Evolutionary conservation across 2,888 invertebrate species (phyloP).

Genomic region (Sminthurides aquaticus): DNA sequence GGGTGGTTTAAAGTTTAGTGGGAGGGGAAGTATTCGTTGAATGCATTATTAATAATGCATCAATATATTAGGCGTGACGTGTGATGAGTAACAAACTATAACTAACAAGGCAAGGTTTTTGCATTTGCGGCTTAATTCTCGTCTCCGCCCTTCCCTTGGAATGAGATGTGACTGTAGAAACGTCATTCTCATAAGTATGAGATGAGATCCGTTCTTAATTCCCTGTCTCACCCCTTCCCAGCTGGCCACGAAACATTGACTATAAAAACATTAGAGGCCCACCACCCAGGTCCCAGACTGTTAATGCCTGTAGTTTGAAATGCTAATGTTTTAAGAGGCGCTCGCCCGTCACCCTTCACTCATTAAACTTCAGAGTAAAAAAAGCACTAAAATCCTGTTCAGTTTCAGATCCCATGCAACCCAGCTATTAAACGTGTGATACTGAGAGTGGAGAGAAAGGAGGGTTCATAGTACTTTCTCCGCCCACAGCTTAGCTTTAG

Average conservation of each 20-base stretch:
- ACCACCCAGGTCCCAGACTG: not conserved
- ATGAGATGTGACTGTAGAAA: too few species aligned
- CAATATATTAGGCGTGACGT: constrained; percentile 31
- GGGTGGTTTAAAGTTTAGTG: not conserved
- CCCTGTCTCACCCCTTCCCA: not conserved
- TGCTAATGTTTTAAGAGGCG: not conserved
- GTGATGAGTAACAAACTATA: constrained; percentile 28
- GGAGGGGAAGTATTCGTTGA: constrained; percentile 7
- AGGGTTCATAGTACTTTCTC: too few species aligned
- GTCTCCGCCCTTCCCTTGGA: constrained; percentile 13
- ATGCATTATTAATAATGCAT: constrained; percentile 30
- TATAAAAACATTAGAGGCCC: too few species aligned
- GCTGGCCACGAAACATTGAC: not conserved
- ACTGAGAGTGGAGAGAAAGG: too few species aligned
- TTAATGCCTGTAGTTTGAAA: not conserved
- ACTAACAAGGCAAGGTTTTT: constrained; percentile 27
- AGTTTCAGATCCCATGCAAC: too few species aligned
- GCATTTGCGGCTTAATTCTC: constrained; percentile 31
- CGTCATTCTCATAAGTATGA: not conserved
- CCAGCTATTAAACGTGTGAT: too few species aligned
- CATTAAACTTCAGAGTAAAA: too few species aligned
- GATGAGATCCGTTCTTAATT: not conserved
- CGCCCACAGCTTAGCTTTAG: too few species aligned
- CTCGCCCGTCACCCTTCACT: not conserved
- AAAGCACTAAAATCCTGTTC: too few species aligned